Evolutionary conservation across 2,113 vertebrate genomes (phyloP).

Genomic region (Gambusia affinis): DNA sequence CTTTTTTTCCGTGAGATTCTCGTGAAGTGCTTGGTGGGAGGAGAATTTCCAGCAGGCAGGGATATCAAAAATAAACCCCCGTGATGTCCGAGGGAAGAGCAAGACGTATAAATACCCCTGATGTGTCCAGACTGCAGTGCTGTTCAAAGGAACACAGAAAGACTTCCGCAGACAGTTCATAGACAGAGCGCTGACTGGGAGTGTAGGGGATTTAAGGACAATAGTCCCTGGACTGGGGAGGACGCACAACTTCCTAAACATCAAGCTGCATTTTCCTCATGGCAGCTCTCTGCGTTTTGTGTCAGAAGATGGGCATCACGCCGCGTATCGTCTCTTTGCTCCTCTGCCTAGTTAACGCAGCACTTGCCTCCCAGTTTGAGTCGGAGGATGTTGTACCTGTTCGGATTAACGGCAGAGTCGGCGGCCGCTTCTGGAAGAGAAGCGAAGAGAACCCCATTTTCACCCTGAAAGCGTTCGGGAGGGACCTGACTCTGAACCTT

Average conservation of each 20-base stretch:
- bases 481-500: constrained; percentile 79
- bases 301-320: constrained; percentile 59
- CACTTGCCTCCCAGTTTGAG: constrained; percentile 52
- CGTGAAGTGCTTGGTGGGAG: constrained; percentile 82
- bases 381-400: constrained; percentile 78
- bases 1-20: constrained; percentile 81
- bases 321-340: constrained; percentile 36
- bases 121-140: constrained; percentile 71
- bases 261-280: neutral
- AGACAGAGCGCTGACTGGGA: constrained; percentile 32
- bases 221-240: neutral
- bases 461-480: constrained; percentile 81
- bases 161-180: constrained; percentile 19
- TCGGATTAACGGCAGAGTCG: constrained; percentile 57
- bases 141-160: constrained; percentile 67
- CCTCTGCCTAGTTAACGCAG: constrained; percentile 61
- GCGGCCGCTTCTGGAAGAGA: constrained; percentile 74
- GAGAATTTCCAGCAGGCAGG: constrained; percentile 85
- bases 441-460: constrained; percentile 75
- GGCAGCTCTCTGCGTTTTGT: neutral
- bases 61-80: constrained; percentile 91
- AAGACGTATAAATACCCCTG: constrained; percentile 89
- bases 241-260: constrained; percentile 14
- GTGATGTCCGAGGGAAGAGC: constrained; percentile 86
- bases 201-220: no score